These are phyloP conservation scores for Mycteria americana DNA, from an alignment of 2,797 vertebrate species.

Conservation along the genomic window DNA sequence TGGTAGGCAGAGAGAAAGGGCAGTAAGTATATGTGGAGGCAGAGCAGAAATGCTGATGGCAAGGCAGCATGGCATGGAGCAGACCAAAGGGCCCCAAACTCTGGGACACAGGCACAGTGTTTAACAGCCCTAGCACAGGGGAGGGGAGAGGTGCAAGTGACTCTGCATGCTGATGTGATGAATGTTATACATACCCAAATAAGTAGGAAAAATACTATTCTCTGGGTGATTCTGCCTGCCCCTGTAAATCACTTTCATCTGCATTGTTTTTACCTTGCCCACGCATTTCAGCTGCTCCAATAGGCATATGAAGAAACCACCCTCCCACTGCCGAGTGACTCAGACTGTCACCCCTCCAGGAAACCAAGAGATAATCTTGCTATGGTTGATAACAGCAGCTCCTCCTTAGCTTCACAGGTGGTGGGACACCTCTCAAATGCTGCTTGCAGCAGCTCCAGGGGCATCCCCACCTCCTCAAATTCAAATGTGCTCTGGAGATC, in stretches of 20 bases:
- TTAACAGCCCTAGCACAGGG: neutral
- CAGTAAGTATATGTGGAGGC: neutral
- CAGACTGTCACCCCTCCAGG: slow-evolving; percentile 10
- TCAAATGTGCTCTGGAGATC: neutral
- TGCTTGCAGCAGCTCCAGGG: neutral
- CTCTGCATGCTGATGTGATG: neutral
- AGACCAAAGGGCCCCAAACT: neutral
- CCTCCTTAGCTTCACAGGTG: neutral
- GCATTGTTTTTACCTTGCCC: slow-evolving; percentile 5
- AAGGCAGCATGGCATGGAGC: neutral
- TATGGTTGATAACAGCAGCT: neutral
- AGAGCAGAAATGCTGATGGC: neutral
- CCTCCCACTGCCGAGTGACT: slow-evolving; percentile 17
- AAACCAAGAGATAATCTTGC: neutral
- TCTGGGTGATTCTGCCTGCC: neutral
- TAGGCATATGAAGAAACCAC: neutral
- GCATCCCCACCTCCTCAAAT: slow-evolving; percentile 14
- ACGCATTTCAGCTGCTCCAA: neutral
- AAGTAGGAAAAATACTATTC: neutral
- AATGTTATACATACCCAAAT: neutral
- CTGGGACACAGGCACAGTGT: fast-evolving
- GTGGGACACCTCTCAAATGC: neutral
- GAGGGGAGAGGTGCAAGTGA: neutral
- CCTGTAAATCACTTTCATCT: neutral
- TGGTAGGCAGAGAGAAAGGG: neutral